These are phyloP conservation scores for Anhinga anhinga DNA, from an alignment of 2,113 vertebrate genomes.

Conservation along the genomic window DNA sequence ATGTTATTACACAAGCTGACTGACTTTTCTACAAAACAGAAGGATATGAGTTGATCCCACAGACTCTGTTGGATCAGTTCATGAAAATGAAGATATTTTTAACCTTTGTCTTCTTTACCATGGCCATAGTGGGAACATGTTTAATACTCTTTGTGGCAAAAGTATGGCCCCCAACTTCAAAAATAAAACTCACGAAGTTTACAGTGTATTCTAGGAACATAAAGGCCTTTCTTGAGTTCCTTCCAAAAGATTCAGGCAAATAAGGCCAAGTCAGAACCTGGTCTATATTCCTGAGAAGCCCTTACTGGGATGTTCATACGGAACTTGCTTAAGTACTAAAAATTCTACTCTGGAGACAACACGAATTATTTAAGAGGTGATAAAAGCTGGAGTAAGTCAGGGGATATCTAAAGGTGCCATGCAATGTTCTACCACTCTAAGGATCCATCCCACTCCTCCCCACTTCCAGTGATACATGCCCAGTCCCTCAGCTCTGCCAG, in stretches of 20 bases:
- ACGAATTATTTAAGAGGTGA: background rate
- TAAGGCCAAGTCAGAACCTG: background rate
- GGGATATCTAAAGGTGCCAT: background rate
- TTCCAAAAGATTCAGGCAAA: background rate
- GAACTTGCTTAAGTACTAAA: background rate
- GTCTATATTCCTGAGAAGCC: background rate
- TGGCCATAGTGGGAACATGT: background rate
- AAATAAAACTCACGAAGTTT: background rate
- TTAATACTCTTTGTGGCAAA: background rate
- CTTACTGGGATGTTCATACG: rapidly evolving
- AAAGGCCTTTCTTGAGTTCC: background rate
- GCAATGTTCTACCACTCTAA: background rate
- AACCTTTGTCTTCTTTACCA: background rate
- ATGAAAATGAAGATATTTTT: background rate
- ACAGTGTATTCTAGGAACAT: background rate
- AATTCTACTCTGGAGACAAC: background rate
- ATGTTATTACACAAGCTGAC: background rate
- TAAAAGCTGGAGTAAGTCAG: background rate
- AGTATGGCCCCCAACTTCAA: background rate
- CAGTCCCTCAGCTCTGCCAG: background rate
- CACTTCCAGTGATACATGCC: background rate
- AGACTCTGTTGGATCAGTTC: background rate
- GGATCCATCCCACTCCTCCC: background rate
- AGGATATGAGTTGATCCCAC: background rate
- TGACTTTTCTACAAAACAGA: background rate